Evolutionary conservation across 2,797 vertebrate genomes (phyloP), one percentile per base, ranked within the genome.

Genomic region (Amphiprion clarkii): DNA sequence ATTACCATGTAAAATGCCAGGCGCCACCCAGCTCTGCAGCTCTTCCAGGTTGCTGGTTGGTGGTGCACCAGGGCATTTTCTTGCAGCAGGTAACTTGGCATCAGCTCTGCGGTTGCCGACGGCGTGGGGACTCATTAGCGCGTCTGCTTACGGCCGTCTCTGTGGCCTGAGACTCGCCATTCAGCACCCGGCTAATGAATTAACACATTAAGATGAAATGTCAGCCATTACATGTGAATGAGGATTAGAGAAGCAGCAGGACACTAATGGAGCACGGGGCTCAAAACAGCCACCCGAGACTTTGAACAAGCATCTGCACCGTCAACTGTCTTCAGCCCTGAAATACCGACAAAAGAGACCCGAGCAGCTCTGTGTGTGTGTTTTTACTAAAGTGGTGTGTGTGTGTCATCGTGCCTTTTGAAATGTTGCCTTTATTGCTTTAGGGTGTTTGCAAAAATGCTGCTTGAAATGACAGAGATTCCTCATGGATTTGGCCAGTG

Each of bases 221-320:
- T 93, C 86, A 75, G 82, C 87, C 85, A 87, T 95, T 95, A 93
- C 93, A 95, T 95, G 93, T 94, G 94, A 95, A 95, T 95, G 93
- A 95, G 94, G 95, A 95, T 95, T 95, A 96, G 90, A 94, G 88
- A 92, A 93, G 81, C 95, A 95, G 94, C 95, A 94, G 94, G 95
- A 81, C 81, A 82, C 93, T 95, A 95, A 95, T 95, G 95, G 94
- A 92, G 72, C 73, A 56, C 62, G 54, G 78, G 84, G 81, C 87
- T 88, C 82, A 60, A 87, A 85, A 87, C 73, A 86, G 82, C 77
- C 55, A 39, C 58, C 21, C 21, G 68, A 85, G 79, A 92, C 93
- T 93, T 92, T 92, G 93, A 94, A 94, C 88, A 92, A 92, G 87
- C 85, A 91, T 88, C 76, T 86, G 86, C 53, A 85, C 84, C 21